Evolutionary conservation across 2,888 invertebrate species (phyloP), one percentile per base, ranked within the genome.

Genomic region (Polydrusus pterygomalis): DNA sequence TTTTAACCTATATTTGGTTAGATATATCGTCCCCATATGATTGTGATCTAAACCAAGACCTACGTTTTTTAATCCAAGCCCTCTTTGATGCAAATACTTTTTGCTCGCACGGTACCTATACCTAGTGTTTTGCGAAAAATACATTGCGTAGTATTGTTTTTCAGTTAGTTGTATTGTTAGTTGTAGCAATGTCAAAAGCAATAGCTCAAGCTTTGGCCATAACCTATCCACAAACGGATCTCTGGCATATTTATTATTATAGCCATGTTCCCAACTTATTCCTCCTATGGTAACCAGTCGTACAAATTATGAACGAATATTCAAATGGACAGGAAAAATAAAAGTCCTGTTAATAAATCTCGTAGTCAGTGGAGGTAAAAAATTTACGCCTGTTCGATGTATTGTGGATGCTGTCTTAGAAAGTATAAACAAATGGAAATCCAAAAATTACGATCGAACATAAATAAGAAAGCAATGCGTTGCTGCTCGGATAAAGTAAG

Each of bases 371-470:
- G 38, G 51, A 54, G 43, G 56, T 45, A 65, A 67, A 65, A 75
- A 70, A 79, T 80, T 80, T 81, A 81, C 80, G 77, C 74, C 77
- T 77, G 77, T 80, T 81, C 78, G 60, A 69, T 63, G 75, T 77
- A 82, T 83, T 83, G 82, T 83, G 77, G 64, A 73, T 70, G 81
- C 82, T 83, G 83, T 82, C 82, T 75, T 69, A 82, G 79, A 81
- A 79, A 80, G 80, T 82, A 82, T 80, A 82, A 82, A 82, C 80
- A 81, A 82, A 83, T 82, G 83, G 81, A 82, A 83, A 83, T 83
- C 83, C 83, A 74, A 81, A 83, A 83, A 82, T 83, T 83, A 83
- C 82, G 83, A 82, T 82, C 78, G 67, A 74, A 78, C 82, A 83
- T 83, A 83, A 82, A 83, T 83, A 81, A 77, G 72, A 78, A 71